These are phyloP conservation scores for Eubasilissa regina DNA, from an alignment of 1,140 invertebrate genomes.

Conservation along the genomic window DNA sequence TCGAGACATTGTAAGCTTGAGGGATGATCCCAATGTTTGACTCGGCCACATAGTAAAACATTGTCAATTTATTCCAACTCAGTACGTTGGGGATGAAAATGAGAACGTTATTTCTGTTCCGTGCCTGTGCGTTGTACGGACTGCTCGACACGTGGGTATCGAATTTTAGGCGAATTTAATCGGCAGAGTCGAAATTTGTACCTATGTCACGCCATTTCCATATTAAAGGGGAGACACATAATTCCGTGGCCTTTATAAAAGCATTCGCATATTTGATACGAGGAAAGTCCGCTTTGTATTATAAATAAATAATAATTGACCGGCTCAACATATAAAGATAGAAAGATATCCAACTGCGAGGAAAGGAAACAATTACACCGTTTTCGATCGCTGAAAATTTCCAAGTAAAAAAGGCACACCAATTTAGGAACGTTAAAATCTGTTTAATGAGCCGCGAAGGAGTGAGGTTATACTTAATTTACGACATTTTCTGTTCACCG, in stretches of 20 bases:
- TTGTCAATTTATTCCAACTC: background rate
- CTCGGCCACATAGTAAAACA: background rate
- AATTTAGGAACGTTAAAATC: constrained; percentile 27
- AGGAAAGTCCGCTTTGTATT: background rate
- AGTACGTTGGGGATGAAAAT: background rate
- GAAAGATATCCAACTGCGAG: constrained; percentile 11
- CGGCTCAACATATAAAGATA: background rate
- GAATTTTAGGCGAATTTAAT: constrained; percentile 42
- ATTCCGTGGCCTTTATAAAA: constrained; percentile 29
- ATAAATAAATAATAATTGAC: constrained; percentile 28
- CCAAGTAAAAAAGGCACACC: background rate
- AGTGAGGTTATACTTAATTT: constrained; percentile 17
- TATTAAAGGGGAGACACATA: constrained; percentile 34
- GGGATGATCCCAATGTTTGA: background rate
- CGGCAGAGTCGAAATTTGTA: constrained; percentile 25
- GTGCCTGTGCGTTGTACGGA: constrained; percentile 13
- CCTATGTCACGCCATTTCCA: constrained; percentile 33
- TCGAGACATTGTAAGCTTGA: background rate
- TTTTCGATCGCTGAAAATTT: constrained; percentile 14
- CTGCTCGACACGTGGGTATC: constrained; percentile 21
- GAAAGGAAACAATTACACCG: constrained; percentile 28
- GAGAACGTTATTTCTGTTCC: background rate
- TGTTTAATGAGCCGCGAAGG: constrained; percentile 8
- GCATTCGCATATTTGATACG: background rate
- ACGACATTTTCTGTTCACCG: background rate